phyloP scores from a whole-genome alignment of 2,888 invertebrate genomes.

The Lithophane semibrunnea region DNA sequence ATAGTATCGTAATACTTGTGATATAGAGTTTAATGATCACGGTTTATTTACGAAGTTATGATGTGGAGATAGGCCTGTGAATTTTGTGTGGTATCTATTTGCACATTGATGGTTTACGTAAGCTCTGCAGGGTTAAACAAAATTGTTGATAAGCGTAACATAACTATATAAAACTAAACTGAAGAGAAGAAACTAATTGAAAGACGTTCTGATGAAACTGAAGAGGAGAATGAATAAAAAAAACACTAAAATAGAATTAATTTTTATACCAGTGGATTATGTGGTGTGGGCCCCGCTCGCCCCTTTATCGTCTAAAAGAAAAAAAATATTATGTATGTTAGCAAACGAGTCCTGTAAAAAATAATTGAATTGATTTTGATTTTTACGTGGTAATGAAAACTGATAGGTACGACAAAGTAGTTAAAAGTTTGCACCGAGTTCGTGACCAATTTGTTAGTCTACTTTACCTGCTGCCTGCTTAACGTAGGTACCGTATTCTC shows the following conservation, averaged over 20 bases:
- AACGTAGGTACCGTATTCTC: not conserved
- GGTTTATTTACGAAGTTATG: slow-evolving; percentile 47
- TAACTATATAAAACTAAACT: not conserved
- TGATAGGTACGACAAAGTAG: slow-evolving; percentile 5
- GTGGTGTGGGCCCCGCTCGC: too few relatives aligned
- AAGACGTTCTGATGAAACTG: not conserved
- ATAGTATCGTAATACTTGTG: slow-evolving; percentile 57
- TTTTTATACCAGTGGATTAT: not conserved
- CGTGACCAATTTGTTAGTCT: slow-evolving; percentile 3
- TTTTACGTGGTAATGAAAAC: slow-evolving; percentile 10
- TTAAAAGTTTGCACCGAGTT: not conserved
- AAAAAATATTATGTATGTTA: not conserved
- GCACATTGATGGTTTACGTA: slow-evolving; percentile 40
- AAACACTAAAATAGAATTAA: not conserved
- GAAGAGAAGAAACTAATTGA: not conserved
- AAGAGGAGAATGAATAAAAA: not conserved
- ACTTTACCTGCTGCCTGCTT: not conserved
- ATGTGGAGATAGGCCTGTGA: slow-evolving; percentile 34
- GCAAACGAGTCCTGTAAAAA: not conserved
- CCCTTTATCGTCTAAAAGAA: not conserved
- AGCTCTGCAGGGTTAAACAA: not conserved
- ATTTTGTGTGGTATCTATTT: slow-evolving; percentile 36
- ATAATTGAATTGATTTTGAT: not conserved
- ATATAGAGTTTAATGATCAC: slow-evolving; percentile 58
- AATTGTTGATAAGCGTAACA: not conserved